Evolutionary conservation across 2,797 vertebrate genomes (phyloP).

Genomic region (Emys orbicularis): DNA sequence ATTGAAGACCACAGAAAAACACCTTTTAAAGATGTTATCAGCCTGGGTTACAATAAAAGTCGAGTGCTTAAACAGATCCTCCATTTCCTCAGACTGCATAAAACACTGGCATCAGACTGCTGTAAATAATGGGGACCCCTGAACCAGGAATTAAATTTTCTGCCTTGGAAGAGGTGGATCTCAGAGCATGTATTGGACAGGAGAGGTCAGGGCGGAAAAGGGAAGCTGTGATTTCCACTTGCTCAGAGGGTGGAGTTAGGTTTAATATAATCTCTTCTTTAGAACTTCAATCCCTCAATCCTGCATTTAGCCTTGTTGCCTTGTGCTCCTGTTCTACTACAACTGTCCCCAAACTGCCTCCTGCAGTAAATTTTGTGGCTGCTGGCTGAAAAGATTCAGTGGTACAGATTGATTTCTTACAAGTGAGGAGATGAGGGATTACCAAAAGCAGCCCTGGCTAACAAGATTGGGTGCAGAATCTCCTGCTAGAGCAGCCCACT

Average conservation of each 20-base stretch:
- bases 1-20: slow-evolving; percentile 1
- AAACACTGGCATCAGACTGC: slow-evolving; percentile 38
- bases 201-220: slow-evolving; percentile 64
- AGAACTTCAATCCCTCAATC: slow-evolving; percentile 79
- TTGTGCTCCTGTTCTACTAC: slow-evolving; percentile 71
- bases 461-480: slow-evolving; percentile 84
- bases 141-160: slow-evolving; percentile 28
- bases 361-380: slow-evolving; percentile 81
- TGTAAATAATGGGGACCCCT: slow-evolving; percentile 50
- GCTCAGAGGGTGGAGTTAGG: slow-evolving; percentile 58
- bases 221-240: slow-evolving; percentile 62
- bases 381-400: slow-evolving; percentile 82
- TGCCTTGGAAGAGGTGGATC: slow-evolving; percentile 32
- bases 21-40: slow-evolving; percentile 19
- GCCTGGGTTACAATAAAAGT: slow-evolving; percentile 42
- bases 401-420: slow-evolving; percentile 86
- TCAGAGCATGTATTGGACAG: slow-evolving; percentile 53
- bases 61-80: slow-evolving; percentile 39
- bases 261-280: slow-evolving; percentile 80
- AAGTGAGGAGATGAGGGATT: slow-evolving; percentile 84
- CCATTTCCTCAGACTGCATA: slow-evolving; percentile 15
- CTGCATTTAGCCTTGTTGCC: slow-evolving; percentile 81
- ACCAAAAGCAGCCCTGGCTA: slow-evolving; percentile 83
- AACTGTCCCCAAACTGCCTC: slow-evolving; percentile 81
- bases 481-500: slow-evolving; percentile 82